These are phyloP conservation scores for Drosophila arizonae DNA, from an alignment of 1,140 invertebrate genomes.

Conservation along the genomic window DNA sequence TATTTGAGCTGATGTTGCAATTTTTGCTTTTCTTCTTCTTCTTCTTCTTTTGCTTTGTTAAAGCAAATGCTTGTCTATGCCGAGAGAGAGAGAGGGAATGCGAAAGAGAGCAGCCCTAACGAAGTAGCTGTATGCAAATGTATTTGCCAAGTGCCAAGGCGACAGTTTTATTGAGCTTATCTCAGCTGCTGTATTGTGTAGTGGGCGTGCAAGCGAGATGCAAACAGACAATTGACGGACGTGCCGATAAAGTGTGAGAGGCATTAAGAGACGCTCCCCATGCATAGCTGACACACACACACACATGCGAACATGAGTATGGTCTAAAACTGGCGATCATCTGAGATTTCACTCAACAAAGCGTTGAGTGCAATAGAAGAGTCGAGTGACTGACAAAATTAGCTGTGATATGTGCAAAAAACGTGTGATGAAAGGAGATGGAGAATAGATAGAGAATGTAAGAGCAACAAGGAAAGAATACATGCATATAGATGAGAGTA, in stretches of 20 bases:
- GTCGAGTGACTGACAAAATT: background rate
- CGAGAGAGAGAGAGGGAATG: background rate
- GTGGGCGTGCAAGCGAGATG: background rate
- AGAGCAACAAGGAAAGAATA: background rate
- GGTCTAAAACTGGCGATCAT: background rate
- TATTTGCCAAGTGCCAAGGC: constrained; percentile 73
- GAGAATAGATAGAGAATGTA: background rate
- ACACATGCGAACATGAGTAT: background rate
- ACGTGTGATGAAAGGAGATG: too few relatives aligned
- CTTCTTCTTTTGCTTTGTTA: constrained; percentile 44
- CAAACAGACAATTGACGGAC: constrained; percentile 50
- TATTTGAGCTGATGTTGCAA: constrained; percentile 73
- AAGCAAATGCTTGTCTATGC: background rate
- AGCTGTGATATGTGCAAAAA: background rate
- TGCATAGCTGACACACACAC: background rate
- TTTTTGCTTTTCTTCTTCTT: constrained; percentile 14
- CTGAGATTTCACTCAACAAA: background rate
- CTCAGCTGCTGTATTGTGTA: constrained; percentile 42
- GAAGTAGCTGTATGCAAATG: constrained; percentile 60
- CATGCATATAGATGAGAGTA: too few relatives aligned
- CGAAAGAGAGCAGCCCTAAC: constrained; percentile 16
- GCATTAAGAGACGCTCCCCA: constrained; percentile 9
- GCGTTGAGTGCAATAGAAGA: background rate
- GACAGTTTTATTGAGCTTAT: constrained; percentile 79
- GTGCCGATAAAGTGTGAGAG: constrained; percentile 33